Evolutionary conservation across 2,888 invertebrate genomes (phyloP), one percentile per base, ranked within the genome.

Genomic region (Entomobrya multifasciata): DNA sequence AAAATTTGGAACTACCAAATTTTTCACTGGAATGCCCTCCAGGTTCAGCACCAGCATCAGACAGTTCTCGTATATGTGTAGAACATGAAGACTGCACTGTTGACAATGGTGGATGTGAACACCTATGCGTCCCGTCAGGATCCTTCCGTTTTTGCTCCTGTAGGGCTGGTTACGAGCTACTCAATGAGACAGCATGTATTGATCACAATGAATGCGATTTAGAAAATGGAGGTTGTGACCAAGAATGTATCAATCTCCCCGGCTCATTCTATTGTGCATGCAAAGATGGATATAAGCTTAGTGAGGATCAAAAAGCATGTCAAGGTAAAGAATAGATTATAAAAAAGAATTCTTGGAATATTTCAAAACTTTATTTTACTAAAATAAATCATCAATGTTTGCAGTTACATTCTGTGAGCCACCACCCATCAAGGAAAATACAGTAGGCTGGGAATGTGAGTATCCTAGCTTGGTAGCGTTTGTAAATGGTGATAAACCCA

Each of bases 161-260:
- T 87, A 93, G 92, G 0, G 92, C 92, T 41, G 93, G 92, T 3
- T 94, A 93, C 88, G 91, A 92, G 15, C 90, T 94, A 10, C 90
- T 92, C 13, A 93, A 93, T 88, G 92, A 92, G 41, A 90, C 90
- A 1, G 92, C 92, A 0, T 94, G 94, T 89, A 90, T 92, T 49
- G 95, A 95, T 92, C 93, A 95, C 36, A 94, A 96, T 91, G 95
- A 96, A 92, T 96, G 96, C 91, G 93, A 94, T 44, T 92, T 91
- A 87, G 91, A 52, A 88, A 92, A 88, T 93, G 95, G 93, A 55
- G 93, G 94, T n/a, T 95, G 95, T 87, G 94, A 94, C 57, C 94
- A 93, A 87, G 92, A 93, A 57, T 95, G 95, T 91, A 92, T 93
- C 72, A 93, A 93, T 90, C 92, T 92, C 20, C 92, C 92, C 72